Base-by-base conservation (phyloP, 1,140 invertebrate genomes). In the Luehdorfia chinensis region DNA sequence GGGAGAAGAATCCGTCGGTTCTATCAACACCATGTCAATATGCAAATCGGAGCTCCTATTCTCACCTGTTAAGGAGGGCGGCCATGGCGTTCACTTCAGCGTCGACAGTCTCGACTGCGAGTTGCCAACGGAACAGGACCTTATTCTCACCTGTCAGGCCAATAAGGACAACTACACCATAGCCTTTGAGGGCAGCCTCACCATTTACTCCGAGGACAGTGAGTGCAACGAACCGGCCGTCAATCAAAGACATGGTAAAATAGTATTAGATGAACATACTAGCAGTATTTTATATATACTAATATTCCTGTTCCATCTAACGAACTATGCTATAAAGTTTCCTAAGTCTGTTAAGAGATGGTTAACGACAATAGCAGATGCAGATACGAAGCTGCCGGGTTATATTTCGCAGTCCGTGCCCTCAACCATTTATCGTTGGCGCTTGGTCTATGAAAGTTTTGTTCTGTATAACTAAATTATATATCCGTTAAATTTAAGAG, bases 121-220 rank as follows among this genome's bases (percentile, higher is more conserved):
- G 66, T 88, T 91, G 47, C 88, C 89, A 57, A 90, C 90, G 32
- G 92, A 93, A 66, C 91, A 91, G 53, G 95, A 97, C 66, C 93
- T 97, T 72, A 92, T 97, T 65, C 89, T 96, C 21, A 97, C 95
- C 39, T 95, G 94, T 75, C 93, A 94, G 74, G 93, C 94, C 7
- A 96, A 97, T 70, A 96, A 96, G 87, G 93, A 96, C 73, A 97
- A 97, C 85, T 97, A 97, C 75, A 97, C 95, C 39, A 96, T 97
- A 66, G 95, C 95, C 34, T 97, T 97, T 67, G 95, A 97, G 87
- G 95, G 94, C 59, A 96, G 94, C 65, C 90, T 93, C 50, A 92
- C 94, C 23, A 93, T 94, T 88, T 95, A 94, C 73, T 94, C 94
- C 5, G 94, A 95, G 83, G 93, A 94, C 66, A 95, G 94, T 55